Conservation (phyloP, 1,140 invertebrate genomes). For the Drosophila orena region DNA sequence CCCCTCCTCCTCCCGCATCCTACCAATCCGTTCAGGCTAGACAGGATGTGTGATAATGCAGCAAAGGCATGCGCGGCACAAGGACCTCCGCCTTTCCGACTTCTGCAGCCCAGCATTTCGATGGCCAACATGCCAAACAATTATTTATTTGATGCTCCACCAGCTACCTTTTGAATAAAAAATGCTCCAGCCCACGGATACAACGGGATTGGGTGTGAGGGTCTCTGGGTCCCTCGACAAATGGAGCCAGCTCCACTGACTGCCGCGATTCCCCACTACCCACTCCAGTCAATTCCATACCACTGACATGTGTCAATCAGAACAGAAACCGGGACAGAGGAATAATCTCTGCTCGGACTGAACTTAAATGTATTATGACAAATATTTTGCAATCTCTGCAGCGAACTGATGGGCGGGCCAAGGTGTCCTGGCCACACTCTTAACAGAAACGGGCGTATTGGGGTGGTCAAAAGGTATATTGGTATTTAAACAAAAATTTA, state of each 20-base stretch:
- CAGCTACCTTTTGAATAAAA: constrained; percentile 63
- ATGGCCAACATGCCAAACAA: constrained; percentile 50
- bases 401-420: constrained; percentile 10
- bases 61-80: constrained; percentile 34
- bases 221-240: background rate
- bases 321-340: constrained; percentile 44
- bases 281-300: constrained; percentile 10
- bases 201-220: constrained; percentile 8
- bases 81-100: constrained; percentile 28
- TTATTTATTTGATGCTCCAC: constrained; percentile 63
- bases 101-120: constrained; percentile 24
- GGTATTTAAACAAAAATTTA: background rate
- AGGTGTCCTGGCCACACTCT: constrained; percentile 7
- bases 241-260: background rate
- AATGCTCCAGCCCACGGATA: constrained; percentile 36
- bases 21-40: constrained; percentile 26
- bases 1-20: too few species aligned
- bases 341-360: constrained; percentile 77
- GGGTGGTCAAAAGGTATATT: too few species aligned
- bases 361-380: constrained; percentile 83
- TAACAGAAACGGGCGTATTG: background rate
- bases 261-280: background rate
- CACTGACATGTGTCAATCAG: constrained; percentile 77
- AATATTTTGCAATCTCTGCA: constrained; percentile 75
- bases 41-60: constrained; percentile 71